phyloP scores from a whole-genome alignment of 2,113 vertebrate genomes.

The Lepus americanus region DNA sequence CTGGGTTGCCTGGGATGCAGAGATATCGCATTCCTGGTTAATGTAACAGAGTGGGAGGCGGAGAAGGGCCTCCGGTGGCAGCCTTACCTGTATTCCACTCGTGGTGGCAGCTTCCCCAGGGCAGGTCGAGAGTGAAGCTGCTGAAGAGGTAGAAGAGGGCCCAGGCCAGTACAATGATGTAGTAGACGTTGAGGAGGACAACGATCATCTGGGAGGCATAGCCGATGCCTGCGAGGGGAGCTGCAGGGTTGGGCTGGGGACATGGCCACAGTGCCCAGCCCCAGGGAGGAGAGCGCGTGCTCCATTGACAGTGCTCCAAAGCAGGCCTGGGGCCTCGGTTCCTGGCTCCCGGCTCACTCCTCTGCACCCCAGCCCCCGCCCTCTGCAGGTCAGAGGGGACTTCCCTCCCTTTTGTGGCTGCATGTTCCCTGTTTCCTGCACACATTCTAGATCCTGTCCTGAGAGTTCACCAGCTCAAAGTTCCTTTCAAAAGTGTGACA shows the following conservation, averaged over 20 bases:
- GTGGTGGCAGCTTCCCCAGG: constrained; percentile 96
- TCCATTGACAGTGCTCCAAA: neutral
- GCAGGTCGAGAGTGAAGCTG: constrained; percentile 94
- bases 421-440: neutral
- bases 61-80: rapidly evolving
- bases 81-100: constrained; percentile 95
- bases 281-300: too few species aligned
- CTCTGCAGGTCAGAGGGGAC: too few species aligned
- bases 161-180: constrained; percentile 97
- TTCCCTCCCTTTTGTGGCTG: neutral
- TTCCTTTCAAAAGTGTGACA: neutral
- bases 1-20: too few species aligned
- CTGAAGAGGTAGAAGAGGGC: constrained; percentile 95
- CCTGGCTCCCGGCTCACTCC: neutral
- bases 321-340: too few species aligned
- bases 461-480: neutral
- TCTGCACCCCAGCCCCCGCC: neutral
- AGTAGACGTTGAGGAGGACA: constrained; percentile 94
- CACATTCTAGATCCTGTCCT: neutral
- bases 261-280: rapidly evolving
- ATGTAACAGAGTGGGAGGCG: rapidly evolving
- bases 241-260: neutral
- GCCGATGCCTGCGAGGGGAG: constrained; percentile 91
- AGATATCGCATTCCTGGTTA: neutral
- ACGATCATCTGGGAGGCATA: constrained; percentile 96